Evolutionary conservation across 1,140 invertebrate genomes (phyloP), one percentile per base, ranked within the genome.

Genomic region (Drosophila simulans): DNA sequence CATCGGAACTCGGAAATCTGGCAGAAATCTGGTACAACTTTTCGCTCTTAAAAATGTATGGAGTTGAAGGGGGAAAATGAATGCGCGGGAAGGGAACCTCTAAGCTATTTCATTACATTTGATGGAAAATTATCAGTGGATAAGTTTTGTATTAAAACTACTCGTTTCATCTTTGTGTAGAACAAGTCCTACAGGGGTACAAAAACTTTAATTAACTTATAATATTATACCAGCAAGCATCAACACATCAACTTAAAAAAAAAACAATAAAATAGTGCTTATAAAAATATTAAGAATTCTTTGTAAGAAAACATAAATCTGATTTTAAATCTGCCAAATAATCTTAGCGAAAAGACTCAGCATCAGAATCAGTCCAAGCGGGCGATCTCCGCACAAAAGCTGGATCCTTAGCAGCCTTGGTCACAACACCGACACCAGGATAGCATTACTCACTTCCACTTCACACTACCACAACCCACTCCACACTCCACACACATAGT

Each of bases 341-440:
- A 31, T 31, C 7, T 31, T 5, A 31, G 27, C 27, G 7, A 43
- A 20, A 11, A 4, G n/a, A 31, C 7, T 20, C 11, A 11, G 20
- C 2, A 54, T 55, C 55, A 48, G 17, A 42, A 51, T 22, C 22
- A 68, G 68, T 70, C 68, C 40, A 55, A 48, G 39, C 49, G 34
- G 34, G 54, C 39, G 63, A 22, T 39, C 49, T 39, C 46, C 15
- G n/a, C 22, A 35, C 22, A 46, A 35, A n/a, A 22, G 22, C 35
- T 31, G 48, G 15, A 40, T 22, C 42, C 20, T 39, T 31, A 34
- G 7, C 63, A 34, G 7, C 49, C 49, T 10, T 39, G 5, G 40
- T 49, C 64, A 70, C 64, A 46, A 45, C 45, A 49, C 52, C 77
- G 64, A 46, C 73, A 57, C 73, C 54, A 56, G 43, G 25, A 56